Evolutionary conservation across 2,888 invertebrate species (phyloP).

Genomic region (Chloromyia formosa): DNA sequence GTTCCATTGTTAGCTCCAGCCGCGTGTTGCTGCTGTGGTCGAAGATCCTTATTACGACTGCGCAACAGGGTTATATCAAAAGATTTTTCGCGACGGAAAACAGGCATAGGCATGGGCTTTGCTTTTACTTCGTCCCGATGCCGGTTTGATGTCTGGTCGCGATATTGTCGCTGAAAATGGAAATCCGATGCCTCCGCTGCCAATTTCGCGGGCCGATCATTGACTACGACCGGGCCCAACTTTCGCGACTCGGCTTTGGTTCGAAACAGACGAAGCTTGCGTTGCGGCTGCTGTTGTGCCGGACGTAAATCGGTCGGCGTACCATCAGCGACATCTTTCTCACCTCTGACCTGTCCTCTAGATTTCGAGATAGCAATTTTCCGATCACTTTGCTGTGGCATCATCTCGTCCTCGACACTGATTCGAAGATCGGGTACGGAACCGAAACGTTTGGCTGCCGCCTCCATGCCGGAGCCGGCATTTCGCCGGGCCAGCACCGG

Average conservation of each 20-base stretch:
- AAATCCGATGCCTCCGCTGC: slow-evolving; percentile 45
- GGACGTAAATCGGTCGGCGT: slow-evolving; percentile 57
- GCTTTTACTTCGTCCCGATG: slow-evolving; percentile 20
- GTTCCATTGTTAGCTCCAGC: background rate
- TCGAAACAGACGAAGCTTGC: slow-evolving; percentile 75
- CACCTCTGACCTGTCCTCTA: no score
- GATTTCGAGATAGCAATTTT: slow-evolving; percentile 65
- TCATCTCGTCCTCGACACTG: slow-evolving; percentile 48
- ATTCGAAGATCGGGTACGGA: slow-evolving; percentile 76
- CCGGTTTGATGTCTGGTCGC: background rate
- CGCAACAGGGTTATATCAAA: slow-evolving; percentile 47
- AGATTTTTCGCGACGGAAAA: slow-evolving; percentile 49
- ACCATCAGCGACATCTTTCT: slow-evolving; percentile 77
- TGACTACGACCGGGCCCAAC: slow-evolving; percentile 43
- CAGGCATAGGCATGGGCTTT: slow-evolving; percentile 23
- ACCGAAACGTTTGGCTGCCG: slow-evolving; percentile 70
- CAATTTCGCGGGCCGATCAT: slow-evolving; percentile 30
- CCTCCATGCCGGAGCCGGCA: slow-evolving; percentile 42
- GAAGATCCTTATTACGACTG: slow-evolving; percentile 31
- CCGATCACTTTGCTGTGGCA: slow-evolving; percentile 55
- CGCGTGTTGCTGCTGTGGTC: no score
- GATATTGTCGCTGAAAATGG: slow-evolving; percentile 20
- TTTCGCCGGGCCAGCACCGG: slow-evolving; percentile 22
- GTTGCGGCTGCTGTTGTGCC: slow-evolving; percentile 65
- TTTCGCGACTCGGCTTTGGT: slow-evolving; percentile 78